Conservation (phyloP, 2,113 vertebrate species). For the Microcebus murinus region DNA sequence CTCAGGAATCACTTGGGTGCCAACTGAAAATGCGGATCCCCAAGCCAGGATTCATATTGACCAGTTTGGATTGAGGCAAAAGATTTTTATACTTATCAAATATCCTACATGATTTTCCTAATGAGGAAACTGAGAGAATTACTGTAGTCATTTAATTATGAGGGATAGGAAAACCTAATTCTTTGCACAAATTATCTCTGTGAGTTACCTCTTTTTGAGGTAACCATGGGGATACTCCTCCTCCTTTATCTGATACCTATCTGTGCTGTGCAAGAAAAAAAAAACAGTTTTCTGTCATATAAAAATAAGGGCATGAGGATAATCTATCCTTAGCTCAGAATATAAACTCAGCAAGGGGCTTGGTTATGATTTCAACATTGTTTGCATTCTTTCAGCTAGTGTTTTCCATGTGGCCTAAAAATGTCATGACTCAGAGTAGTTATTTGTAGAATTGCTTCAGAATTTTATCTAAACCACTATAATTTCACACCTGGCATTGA, state of each 20-base stretch:
- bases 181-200: background rate
- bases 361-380: slow-evolving; percentile 61
- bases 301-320: slow-evolving; percentile 43
- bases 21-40: background rate
- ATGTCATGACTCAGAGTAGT: slow-evolving; percentile 69
- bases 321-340: slow-evolving; percentile 52
- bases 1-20: background rate
- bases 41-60: background rate
- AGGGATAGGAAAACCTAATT: background rate
- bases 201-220: background rate
- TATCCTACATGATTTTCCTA: background rate
- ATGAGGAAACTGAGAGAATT: background rate
- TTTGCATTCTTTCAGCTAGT: slow-evolving; percentile 58
- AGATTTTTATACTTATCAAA: background rate
- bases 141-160: background rate
- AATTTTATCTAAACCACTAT: slow-evolving; percentile 68
- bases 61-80: background rate
- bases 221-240: background rate
- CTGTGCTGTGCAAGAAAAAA: background rate
- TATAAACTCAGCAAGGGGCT: slow-evolving; percentile 56
- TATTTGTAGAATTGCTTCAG: slow-evolving; percentile 73
- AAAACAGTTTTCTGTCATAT: background rate
- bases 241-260: background rate
- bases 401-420: slow-evolving; percentile 71
- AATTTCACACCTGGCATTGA: slow-evolving; percentile 72